Conservation (phyloP, 1,140 invertebrate genomes). For the Apocrypta bakeri region DNA sequence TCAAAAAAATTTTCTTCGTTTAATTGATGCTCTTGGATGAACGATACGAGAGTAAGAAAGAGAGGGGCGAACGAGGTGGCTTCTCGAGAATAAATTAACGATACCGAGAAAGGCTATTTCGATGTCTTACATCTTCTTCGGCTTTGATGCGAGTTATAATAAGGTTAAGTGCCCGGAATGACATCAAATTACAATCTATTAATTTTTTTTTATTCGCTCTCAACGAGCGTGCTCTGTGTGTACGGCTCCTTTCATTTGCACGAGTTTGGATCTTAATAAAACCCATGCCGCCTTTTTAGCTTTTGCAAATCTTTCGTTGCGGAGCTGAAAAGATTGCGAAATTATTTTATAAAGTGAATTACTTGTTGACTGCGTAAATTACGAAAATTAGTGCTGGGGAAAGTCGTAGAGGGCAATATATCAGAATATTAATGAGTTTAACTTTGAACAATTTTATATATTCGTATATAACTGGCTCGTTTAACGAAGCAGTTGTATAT, state of each 20-base stretch:
- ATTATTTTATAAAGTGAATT: constrained; percentile 1
- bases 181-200: constrained; percentile 48
- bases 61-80: background rate
- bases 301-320: constrained; percentile 28
- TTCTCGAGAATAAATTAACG: constrained; percentile 36
- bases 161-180: constrained; percentile 32
- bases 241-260: background rate
- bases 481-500: too few relatives aligned
- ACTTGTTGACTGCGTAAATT: background rate
- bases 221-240: background rate
- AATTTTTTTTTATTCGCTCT: background rate
- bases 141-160: background rate
- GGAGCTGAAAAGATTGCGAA: constrained; percentile 45
- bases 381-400: background rate
- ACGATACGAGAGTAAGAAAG: constrained; percentile 25
- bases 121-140: constrained; percentile 11
- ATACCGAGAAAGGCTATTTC: constrained; percentile 41
- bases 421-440: too few relatives aligned
- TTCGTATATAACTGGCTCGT: too few relatives aligned
- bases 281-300: background rate
- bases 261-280: background rate
- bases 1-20: constrained; percentile 42
- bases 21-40: constrained; percentile 43
- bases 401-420: too few relatives aligned
- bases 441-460: too few relatives aligned